A percentile compares a stretch with the other conserved stretches of the same genome.
phyloP scores from a whole-genome alignment of 2,888 invertebrate genomes.

The Emesis castigata region DNA sequence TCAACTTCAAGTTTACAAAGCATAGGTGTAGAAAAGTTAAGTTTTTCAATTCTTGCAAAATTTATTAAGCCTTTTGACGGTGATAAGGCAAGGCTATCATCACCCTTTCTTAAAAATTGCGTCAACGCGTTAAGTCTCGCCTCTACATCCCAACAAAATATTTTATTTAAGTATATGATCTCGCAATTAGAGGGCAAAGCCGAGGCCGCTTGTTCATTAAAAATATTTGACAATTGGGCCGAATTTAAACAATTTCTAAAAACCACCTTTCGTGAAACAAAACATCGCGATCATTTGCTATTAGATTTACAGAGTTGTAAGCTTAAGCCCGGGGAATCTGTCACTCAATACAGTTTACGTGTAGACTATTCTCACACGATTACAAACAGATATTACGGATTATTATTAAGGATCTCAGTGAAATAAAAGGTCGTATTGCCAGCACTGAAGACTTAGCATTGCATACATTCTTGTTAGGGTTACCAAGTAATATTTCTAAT shows the following conservation, averaged over 20 bases:
- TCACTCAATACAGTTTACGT: not conserved
- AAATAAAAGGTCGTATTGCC: not conserved
- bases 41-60: too few relatives aligned
- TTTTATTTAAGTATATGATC: not conserved
- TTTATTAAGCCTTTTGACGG: not conserved
- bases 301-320: not conserved
- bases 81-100: not conserved
- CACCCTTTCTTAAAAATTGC: not conserved
- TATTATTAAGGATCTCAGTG: not conserved
- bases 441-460: constrained; percentile 9
- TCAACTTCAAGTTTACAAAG: too few relatives aligned
- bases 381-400: not conserved
- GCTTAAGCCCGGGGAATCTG: not conserved
- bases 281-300: not conserved
- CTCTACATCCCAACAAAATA: not conserved
- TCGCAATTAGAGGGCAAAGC: constrained; percentile 5
- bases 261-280: not conserved
- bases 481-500: constrained; percentile 3
- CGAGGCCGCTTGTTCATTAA: constrained; percentile 8
- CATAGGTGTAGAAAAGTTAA: too few relatives aligned
- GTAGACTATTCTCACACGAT: not conserved
- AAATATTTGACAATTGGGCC: constrained; percentile 3
- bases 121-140: not conserved
- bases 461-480: constrained; percentile 1
- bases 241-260: not conserved